Base-by-base conservation (phyloP, 1,140 invertebrate species). In the Drosophila bifasciata region DNA sequence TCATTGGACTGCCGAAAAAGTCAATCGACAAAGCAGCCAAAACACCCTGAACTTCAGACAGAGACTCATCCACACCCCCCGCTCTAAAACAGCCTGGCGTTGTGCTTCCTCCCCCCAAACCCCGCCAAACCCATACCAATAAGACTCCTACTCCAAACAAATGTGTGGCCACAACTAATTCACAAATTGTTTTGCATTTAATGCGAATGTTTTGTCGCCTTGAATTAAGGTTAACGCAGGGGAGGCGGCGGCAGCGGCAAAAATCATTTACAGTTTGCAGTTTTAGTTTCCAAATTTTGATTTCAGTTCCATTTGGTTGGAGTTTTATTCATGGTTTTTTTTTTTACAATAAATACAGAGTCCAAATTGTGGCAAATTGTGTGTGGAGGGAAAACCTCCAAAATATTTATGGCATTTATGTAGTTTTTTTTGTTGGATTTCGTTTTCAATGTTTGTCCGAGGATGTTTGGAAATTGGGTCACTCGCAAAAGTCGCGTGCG, bases 401-500 rank as follows among this genome's bases (percentile, higher is more conserved):
- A 86, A 86, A 79, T 83, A 86, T 86, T 88, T 86, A 86, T 86
- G 63, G 55, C 59, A 36, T 40, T 50, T 46, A 21, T n/a, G n/a
- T n/a, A n/a, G n/a, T 69, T 75, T 62, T 60, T 63, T 62, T 72
- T 73, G 59, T 86, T 86, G 74, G 76, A 76, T 86, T 75, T 72
- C 50, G 59, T 60, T 88, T 78, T 88, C 81, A 85, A 85, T 85
- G 83, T 75, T 86, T 74, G 74, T n/a, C 61, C 32, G 53, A n/a
- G 25, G 63, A 69, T 76, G 63, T 67, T 79, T 68, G 78, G 46
- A 75, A 88, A 83, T 88, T 86, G 83, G 83, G 83, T 88, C 83
- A 88, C 45, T 72, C 69, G 83, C 83, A 73, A 83, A 88, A 83
- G 70, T 86, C 83, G 78, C 78, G 77, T 86, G 81, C 32, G 32